Conservation (phyloP, 1,140 invertebrate species). For the Heterodera schachtii region DNA sequence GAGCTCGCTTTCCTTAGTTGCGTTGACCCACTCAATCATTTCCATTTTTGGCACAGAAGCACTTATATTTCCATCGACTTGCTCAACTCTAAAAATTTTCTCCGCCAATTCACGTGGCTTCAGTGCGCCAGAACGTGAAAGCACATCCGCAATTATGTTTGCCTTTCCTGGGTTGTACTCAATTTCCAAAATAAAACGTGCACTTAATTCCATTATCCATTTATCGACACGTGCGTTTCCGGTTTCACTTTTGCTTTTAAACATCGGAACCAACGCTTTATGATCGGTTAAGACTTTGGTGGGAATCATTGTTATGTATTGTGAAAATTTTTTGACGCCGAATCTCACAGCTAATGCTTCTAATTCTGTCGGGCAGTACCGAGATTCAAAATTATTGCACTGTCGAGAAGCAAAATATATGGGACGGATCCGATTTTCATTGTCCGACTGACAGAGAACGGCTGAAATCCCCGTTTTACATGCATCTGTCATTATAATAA, state of each 20-base stretch:
- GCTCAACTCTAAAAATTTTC: neutral
- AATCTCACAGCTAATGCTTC: constrained; percentile 19
- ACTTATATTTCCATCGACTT: neutral
- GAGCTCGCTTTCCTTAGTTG: neutral
- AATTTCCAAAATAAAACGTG: constrained; percentile 4
- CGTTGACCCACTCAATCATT: neutral
- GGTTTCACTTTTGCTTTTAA: constrained; percentile 8
- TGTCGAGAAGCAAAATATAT: constrained; percentile 22
- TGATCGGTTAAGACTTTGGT: constrained; percentile 6
- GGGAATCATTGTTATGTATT: constrained; percentile 6
- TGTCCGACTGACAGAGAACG: constrained; percentile 15
- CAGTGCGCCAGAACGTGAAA: neutral
- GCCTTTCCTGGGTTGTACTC: constrained; percentile 9
- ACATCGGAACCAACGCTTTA: constrained; percentile 18
- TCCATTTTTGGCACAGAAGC: neutral
- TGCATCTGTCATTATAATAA: constrained; percentile 21
- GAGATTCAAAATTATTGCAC: constrained; percentile 9
- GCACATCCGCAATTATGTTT: constrained; percentile 4
- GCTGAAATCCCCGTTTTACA: constrained; percentile 12
- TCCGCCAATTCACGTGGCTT: neutral
- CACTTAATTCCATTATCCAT: constrained; percentile 5
- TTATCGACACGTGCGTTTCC: constrained; percentile 14
- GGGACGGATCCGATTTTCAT: neutral
- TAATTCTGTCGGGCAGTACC: constrained; percentile 16
- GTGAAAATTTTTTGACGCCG: constrained; percentile 13